Evolutionary conservation across 2,113 vertebrate genomes (phyloP).

Genomic region (Lamprotornis superbus): DNA sequence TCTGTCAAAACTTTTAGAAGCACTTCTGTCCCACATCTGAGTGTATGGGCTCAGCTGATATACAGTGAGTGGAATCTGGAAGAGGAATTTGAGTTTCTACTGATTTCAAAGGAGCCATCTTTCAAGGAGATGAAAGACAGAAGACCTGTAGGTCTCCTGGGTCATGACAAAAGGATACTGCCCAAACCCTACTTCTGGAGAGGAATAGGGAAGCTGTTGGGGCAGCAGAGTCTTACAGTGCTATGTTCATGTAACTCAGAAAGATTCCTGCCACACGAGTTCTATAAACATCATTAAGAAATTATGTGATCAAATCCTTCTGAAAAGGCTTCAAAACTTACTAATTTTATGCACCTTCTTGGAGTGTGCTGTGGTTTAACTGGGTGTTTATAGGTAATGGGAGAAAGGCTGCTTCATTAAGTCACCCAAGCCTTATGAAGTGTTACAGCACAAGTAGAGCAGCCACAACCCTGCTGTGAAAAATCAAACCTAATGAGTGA

Average conservation of each 20-base stretch:
- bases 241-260: fast-evolving
- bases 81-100: neutral
- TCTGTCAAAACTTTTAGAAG: neutral
- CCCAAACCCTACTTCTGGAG: neutral
- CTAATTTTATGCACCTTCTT: neutral
- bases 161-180: neutral
- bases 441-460: neutral
- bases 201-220: neutral
- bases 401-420: neutral
- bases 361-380: neutral
- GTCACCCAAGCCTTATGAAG: neutral
- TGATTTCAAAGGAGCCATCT: neutral
- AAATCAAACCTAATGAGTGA: neutral
- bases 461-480: neutral
- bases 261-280: neutral
- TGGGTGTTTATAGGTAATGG: neutral
- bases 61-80: neutral
- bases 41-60: neutral
- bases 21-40: neutral
- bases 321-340: neutral
- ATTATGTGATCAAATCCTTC: neutral
- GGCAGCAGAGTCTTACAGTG: fast-evolving
- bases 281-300: neutral
- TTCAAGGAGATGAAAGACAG: neutral
- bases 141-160: neutral